Percentiles rank a stretch among this genome's conserved stretches.
These are phyloP conservation scores for Deilephila elpenor DNA, from an alignment of 2,888 invertebrate genomes.

Conservation along the genomic window DNA sequence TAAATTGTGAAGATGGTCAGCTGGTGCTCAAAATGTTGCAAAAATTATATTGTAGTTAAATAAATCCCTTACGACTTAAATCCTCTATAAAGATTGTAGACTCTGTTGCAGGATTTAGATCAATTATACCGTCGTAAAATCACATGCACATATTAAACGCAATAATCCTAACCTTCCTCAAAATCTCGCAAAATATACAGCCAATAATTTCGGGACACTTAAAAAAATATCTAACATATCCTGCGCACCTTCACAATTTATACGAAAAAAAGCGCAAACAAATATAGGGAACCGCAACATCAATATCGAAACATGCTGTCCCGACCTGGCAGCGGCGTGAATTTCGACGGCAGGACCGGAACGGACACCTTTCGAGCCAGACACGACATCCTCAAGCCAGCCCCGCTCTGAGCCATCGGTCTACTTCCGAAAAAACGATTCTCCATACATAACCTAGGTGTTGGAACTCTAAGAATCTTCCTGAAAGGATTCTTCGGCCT, in stretches of 20 bases:
- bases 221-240: no score
- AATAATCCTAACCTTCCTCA: background rate
- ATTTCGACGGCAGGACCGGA: conserved; percentile 83
- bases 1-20: conserved; percentile 30
- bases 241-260: conserved; percentile 26
- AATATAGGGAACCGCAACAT: conserved; percentile 53
- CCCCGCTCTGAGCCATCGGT: conserved; percentile 50
- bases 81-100: no score
- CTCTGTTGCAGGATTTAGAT: no score
- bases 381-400: conserved; percentile 61
- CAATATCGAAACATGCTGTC: conserved; percentile 59
- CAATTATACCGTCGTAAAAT: no score
- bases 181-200: no score
- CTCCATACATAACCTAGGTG: conserved; percentile 71
- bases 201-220: no score
- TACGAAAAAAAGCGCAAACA: conserved; percentile 42
- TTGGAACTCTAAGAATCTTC: conserved; percentile 67
- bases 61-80: background rate
- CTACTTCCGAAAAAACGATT: conserved; percentile 62
- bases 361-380: conserved; percentile 82
- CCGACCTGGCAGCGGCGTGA: conserved; percentile 78
- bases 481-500: conserved; percentile 74
- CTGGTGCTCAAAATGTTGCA: conserved; percentile 7
- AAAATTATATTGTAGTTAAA: background rate
- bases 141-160: background rate